Base-by-base conservation (phyloP, 2,888 invertebrate genomes). In the Eremobia ochroleuca region DNA sequence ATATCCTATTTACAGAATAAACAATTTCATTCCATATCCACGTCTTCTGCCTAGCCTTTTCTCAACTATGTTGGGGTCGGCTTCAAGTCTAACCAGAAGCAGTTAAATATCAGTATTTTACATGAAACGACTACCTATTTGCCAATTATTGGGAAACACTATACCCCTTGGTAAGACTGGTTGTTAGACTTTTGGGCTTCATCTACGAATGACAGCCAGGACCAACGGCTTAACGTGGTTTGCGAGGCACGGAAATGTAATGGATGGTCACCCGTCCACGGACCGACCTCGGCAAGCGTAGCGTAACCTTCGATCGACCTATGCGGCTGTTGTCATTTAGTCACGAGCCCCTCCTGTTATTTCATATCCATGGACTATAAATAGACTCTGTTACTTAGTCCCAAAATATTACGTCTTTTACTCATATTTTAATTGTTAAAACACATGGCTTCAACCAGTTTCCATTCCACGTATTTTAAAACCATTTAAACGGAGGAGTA, bases 391-490 rank as follows among this genome's bases (percentile, higher is more conserved):
- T 77, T n/a, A n/a, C 49, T 9, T 6, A 43, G 0, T 43, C 49
- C 31, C 70, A 61, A 62, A 58, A 70, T 40, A 66, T 55, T 61
- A 9, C 13, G 5, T 25, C 2, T 21, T 49, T 40, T 9, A 40
- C 15, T 52, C 49, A 59, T 46, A 59, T 67, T 70, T 81, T 31
- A 5, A 81, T 46, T 46, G 81, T 62, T 46, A 46, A 65, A 76
- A 65, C 81, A 73, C 28, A 61, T 52, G 55, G 25, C 70, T n/a
- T 31, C 69, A 59, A 18, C 65, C 59, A 61, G 61, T 72, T 79
- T 69, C 49, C 72, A 72, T 79, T 69, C 49, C 72, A 72, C 65
- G 59, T 86, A 81, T 87, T 85, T 82, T 80, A 73, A 79, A 87
- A 77, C 78, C 77, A 75, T 71, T 43, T 28, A 69, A 83, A 65